A percentile compares a stretch with the other conserved stretches of the same genome.
These are phyloP conservation scores for Sminthurinus signatus DNA, from an alignment of 1,140 invertebrate species.

Conservation along the genomic window DNA sequence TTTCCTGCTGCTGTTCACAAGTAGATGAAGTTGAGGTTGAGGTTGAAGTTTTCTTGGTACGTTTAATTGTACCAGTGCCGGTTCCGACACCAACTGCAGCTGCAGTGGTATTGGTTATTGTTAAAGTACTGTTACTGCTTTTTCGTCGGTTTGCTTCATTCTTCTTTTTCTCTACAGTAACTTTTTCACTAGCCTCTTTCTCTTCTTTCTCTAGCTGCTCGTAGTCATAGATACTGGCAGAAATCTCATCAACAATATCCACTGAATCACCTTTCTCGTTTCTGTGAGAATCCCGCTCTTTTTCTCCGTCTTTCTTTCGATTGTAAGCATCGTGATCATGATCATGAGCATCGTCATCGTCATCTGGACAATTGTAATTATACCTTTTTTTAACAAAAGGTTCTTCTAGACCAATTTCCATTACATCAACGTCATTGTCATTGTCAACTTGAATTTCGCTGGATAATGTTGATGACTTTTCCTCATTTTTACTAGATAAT, in stretches of 20 bases:
- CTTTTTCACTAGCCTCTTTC: too few relatives aligned
- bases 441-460: too few relatives aligned
- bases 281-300: neutral
- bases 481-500: too few relatives aligned
- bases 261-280: neutral
- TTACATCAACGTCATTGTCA: too few relatives aligned
- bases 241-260: slow-evolving; percentile 11
- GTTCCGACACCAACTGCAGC: too few relatives aligned
- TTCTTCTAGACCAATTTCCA: slow-evolving; percentile 26
- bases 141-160: too few relatives aligned
- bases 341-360: slow-evolving; percentile 9
- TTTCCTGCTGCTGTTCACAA: too few relatives aligned
- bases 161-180: too few relatives aligned
- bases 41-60: too few relatives aligned
- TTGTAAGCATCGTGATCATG: slow-evolving; percentile 1
- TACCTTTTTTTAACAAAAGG: slow-evolving; percentile 21
- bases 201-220: neutral
- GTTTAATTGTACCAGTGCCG: too few relatives aligned
- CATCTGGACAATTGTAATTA: slow-evolving; percentile 20
- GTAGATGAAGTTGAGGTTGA: too few relatives aligned
- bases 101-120: neutral
- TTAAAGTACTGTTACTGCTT: neutral
- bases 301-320: neutral
- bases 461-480: too few relatives aligned
- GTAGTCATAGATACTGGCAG: neutral